Evolutionary conservation across 2,888 invertebrate species (phyloP).

Genomic region (Salticus scenicus): DNA sequence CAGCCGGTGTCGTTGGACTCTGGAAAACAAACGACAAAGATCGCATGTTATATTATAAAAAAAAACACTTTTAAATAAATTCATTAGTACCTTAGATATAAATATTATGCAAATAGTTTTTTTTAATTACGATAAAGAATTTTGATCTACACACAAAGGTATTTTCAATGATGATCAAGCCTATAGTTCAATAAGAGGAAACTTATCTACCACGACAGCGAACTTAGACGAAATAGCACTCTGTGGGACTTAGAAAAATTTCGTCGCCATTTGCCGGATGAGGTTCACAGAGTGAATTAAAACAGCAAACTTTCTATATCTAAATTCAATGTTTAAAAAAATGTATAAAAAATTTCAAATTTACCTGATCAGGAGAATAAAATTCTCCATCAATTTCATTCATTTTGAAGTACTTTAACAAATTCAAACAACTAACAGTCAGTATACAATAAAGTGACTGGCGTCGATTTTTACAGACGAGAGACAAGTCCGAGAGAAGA

Average conservation of each 20-base stretch:
- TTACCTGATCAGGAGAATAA: conserved; percentile 51
- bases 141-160: not conserved
- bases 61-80: no score
- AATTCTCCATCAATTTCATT: conserved; percentile 46
- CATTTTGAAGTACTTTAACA: conserved; percentile 21
- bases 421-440: not conserved
- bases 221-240: conserved; percentile 15
- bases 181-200: no score
- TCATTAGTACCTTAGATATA: no score
- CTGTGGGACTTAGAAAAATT: conserved; percentile 69
- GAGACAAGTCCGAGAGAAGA: conserved; percentile 56
- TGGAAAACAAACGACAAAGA: conserved; percentile 54
- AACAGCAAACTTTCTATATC: not conserved
- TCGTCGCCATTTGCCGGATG: conserved; percentile 68
- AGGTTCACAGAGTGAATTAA: not conserved
- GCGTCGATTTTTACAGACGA: not conserved
- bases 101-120: no score
- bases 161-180: no score
- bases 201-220: not conserved
- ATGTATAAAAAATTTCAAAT: not conserved
- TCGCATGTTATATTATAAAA: conserved; percentile 26
- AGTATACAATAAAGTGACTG: conserved; percentile 1
- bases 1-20: conserved; percentile 67
- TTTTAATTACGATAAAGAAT: not conserved
- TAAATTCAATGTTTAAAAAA: not conserved